Percentiles rank a stretch among this genome's conserved stretches.
Conservation (phyloP, 2,113 vertebrate species). For the Poicephalus meyeri region DNA sequence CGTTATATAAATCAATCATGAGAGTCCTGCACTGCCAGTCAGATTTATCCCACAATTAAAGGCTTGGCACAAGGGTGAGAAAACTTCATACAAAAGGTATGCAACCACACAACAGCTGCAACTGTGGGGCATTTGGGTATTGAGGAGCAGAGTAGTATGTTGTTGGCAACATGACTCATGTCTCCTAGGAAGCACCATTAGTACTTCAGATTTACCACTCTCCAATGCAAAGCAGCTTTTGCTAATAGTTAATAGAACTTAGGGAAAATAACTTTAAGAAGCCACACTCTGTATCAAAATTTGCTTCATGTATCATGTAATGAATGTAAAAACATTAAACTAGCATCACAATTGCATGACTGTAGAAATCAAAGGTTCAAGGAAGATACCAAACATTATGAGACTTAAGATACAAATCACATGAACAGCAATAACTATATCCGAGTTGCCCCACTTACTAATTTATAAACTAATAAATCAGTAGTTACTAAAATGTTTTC, state of each 20-base stretch:
- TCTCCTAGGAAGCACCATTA: slow-evolving; percentile 38
- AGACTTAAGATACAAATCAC: neutral
- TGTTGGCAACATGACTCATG: slow-evolving; percentile 37
- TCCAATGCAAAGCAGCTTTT: neutral
- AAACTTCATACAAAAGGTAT: slow-evolving; percentile 67
- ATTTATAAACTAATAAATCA: neutral
- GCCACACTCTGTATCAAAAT: neutral
- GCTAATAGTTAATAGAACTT: neutral
- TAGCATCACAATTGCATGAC: neutral
- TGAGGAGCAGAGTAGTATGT: slow-evolving; percentile 29
- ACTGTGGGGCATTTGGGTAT: slow-evolving; percentile 56
- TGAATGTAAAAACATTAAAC: neutral
- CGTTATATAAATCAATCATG: slow-evolving; percentile 53
- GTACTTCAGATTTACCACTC: neutral
- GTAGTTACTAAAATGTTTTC: neutral
- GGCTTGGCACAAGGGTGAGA: slow-evolving; percentile 67
- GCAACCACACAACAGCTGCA: slow-evolving; percentile 73
- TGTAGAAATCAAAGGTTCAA: neutral
- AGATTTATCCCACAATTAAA: slow-evolving; percentile 71
- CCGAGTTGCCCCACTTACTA: neutral
- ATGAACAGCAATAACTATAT: neutral
- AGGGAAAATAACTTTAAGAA: neutral
- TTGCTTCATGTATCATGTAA: neutral
- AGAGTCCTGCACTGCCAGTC: slow-evolving; percentile 68
- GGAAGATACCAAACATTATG: neutral